Percentiles rank a stretch among this genome's conserved stretches.
phyloP scores from a whole-genome alignment of 1,140 invertebrate species.

The Andricus grossulariae region DNA sequence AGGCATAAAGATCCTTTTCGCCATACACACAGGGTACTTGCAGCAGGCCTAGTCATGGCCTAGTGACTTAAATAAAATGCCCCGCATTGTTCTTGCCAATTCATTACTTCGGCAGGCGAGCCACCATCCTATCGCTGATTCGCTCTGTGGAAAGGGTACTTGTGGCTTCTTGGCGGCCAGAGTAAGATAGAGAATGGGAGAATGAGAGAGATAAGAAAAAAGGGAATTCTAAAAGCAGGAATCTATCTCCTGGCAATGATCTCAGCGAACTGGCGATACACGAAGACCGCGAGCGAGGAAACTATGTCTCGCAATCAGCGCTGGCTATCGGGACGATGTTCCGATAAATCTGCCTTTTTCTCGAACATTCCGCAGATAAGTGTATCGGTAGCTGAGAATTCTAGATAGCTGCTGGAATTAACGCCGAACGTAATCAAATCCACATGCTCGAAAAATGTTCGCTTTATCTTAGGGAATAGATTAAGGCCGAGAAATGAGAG shows the following conservation, averaged over 20 bases:
- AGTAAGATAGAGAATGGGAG: neutral
- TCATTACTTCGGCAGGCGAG: slow-evolving; percentile 42
- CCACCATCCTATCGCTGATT: neutral
- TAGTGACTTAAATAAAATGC: slow-evolving; percentile 53
- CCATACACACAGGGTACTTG: slow-evolving; percentile 34
- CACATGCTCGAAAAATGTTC: neutral
- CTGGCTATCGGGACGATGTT: slow-evolving; percentile 14
- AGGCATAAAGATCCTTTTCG: slow-evolving; percentile 45
- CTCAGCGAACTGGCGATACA: slow-evolving; percentile 6
- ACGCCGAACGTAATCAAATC: slow-evolving; percentile 10
- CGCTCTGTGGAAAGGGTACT: neutral
- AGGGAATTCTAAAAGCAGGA: slow-evolving; percentile 1
- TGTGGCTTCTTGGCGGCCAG: neutral
- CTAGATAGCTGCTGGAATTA: slow-evolving; percentile 24
- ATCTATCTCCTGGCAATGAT: neutral
- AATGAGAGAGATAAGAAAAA: neutral
- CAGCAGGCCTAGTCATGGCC: slow-evolving; percentile 50
- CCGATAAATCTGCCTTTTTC: slow-evolving; percentile 11
- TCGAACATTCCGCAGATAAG: slow-evolving; percentile 14
- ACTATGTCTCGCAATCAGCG: slow-evolving; percentile 27
- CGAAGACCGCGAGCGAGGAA: slow-evolving; percentile 36
- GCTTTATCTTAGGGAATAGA: neutral
- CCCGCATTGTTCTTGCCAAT: slow-evolving; percentile 44
- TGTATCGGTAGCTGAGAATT: slow-evolving; percentile 12
- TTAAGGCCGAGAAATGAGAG: slow-evolving; percentile 12